Conservation (phyloP, 2,797 vertebrate genomes). For the Hephaestus fuliginosus region DNA sequence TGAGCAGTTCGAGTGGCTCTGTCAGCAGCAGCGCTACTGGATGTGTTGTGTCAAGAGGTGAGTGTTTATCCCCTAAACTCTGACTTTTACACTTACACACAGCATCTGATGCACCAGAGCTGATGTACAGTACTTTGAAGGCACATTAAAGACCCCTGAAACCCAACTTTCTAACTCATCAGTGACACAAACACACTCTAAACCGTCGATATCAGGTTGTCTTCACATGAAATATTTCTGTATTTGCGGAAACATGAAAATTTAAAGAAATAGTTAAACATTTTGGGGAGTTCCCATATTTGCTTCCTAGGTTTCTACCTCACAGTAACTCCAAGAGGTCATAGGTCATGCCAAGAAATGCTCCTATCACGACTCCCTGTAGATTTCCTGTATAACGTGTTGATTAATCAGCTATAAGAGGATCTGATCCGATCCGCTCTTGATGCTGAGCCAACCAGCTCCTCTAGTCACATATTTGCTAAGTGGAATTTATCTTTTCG, state of each 20-base stretch:
- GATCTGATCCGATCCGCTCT: too few species aligned
- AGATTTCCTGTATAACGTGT: too few species aligned
- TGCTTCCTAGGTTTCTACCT: neutral
- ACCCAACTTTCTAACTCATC: neutral
- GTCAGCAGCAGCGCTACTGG: slow-evolving; percentile 86
- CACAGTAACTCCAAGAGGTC: neutral
- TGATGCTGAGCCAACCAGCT: neutral
- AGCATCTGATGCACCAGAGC: neutral
- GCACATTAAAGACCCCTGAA: neutral
- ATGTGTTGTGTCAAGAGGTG: slow-evolving; percentile 84
- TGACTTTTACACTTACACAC: neutral
- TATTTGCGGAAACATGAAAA: neutral
- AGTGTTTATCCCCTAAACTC: neutral
- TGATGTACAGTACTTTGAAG: neutral
- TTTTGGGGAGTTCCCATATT: neutral
- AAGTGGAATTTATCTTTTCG: neutral
- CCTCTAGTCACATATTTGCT: neutral
- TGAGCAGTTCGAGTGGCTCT: slow-evolving; percentile 86
- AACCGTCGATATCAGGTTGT: neutral
- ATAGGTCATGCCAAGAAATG: too few species aligned
- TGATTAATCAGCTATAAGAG: too few species aligned
- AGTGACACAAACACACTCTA: neutral
- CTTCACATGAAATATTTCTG: neutral
- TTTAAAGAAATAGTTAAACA: neutral
- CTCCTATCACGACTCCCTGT: too few species aligned